Conservation (phyloP, 1,140 invertebrate genomes). For the Pinna nobilis region DNA sequence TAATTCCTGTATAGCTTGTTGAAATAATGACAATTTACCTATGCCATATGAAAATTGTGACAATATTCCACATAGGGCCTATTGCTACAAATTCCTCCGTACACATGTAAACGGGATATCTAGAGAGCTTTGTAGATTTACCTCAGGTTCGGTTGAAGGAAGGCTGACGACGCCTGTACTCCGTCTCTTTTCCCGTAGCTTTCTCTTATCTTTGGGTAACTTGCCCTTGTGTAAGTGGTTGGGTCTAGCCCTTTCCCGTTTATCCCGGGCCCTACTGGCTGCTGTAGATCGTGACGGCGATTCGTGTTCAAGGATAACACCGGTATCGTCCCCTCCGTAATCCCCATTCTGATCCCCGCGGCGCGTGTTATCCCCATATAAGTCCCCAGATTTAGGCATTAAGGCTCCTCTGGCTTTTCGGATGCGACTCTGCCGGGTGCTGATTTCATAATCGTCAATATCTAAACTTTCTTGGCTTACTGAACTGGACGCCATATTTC, state of each 20-base stretch:
- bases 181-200: constrained; percentile 80
- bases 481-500: constrained; percentile 80
- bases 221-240: constrained; percentile 79
- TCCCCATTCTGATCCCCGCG: constrained; percentile 47
- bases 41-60: too few species aligned
- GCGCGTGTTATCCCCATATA: constrained; percentile 33
- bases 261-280: constrained; percentile 74
- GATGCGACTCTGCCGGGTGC: constrained; percentile 78
- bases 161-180: constrained; percentile 82
- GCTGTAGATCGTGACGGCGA: constrained; percentile 75
- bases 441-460: constrained; percentile 80
- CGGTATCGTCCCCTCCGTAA: constrained; percentile 55
- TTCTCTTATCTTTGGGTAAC: constrained; percentile 79
- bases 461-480: constrained; percentile 80
- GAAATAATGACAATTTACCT: too few species aligned
- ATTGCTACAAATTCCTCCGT: too few species aligned
- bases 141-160: constrained; percentile 81
- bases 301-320: constrained; percentile 74
- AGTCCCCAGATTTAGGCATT: constrained; percentile 24
- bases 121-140: too few species aligned
- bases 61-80: too few species aligned
- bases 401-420: constrained; percentile 77
- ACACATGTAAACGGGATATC: too few species aligned
- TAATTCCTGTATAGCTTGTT: too few species aligned
- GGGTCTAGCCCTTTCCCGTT: constrained; percentile 73